Conservation (phyloP, 2,113 vertebrate species). For the Patagioenas fasciata region DNA sequence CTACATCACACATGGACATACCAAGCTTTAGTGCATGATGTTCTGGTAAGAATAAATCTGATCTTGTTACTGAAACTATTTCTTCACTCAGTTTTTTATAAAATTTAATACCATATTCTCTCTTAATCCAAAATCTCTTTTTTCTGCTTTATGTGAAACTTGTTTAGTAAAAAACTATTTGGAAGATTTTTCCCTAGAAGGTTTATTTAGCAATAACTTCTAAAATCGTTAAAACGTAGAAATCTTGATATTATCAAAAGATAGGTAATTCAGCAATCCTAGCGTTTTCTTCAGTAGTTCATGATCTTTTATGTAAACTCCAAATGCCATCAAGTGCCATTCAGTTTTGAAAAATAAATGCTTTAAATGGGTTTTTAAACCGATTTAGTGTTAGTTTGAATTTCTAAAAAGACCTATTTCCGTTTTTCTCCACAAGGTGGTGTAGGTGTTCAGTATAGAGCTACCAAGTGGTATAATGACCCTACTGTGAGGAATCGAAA, state of each 20-base stretch:
- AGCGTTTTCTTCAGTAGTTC: background rate
- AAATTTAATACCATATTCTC: background rate
- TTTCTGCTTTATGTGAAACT: background rate
- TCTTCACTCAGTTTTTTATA: background rate
- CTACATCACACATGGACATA: slow-evolving; percentile 99
- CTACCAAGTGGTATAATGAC: background rate
- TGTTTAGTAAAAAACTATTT: background rate
- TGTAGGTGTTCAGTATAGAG: slow-evolving; percentile 16
- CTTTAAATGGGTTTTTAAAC: background rate
- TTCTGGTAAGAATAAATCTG: slow-evolving; percentile 86
- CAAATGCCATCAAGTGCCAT: background rate
- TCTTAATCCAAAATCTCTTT: background rate
- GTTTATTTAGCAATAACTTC: background rate
- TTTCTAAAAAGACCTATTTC: slow-evolving; percentile 14
- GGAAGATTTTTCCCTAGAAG: background rate
- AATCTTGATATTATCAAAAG: background rate
- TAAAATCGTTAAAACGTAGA: background rate
- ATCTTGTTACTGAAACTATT: slow-evolving; percentile 40
- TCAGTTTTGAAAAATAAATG: background rate
- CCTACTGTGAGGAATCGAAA: background rate
- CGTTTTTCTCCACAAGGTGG: slow-evolving; percentile 70
- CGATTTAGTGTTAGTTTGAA: background rate
- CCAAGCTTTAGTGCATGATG: slow-evolving; percentile 97
- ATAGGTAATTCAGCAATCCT: background rate
- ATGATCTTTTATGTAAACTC: background rate